Base-by-base conservation (phyloP, 2,113 vertebrate genomes). In the Amblyornis subalaris region DNA sequence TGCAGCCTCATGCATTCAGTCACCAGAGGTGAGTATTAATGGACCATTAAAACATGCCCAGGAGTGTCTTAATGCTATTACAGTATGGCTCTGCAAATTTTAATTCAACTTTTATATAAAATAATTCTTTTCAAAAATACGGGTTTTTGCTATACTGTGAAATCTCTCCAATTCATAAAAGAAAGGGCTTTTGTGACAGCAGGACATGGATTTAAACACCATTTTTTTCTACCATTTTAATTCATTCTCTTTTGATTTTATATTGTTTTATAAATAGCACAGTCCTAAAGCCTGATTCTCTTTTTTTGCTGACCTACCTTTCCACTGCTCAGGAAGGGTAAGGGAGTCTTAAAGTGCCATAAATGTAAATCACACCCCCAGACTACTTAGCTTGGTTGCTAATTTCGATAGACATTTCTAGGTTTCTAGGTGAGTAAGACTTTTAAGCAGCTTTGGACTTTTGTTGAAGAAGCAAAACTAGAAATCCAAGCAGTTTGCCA, bases 41-140 rank as follows among this genome's bases (percentile, higher is more conserved):
- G 84, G 92, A 92, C 91, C 87, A 95, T 94, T 96, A 96, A 97
- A 97, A 97, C 72, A 85, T 67, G 51, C 93, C 93, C 90, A 79
- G 94, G 93, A 97, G 96, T 96, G 84, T 93, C 83, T 97, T 95
- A 95, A 93, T 84, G 65, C 65, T 90, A 25, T 75, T 84, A 78
- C 47, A 85, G 29, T 89, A 90, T 33, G 50, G 54, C 58, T 95
- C 45, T 94, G 82, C 83, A 96, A 74, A 92, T 83, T 96, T 91
- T 88, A 93, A 90, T 96, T 97, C 90, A 90, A 85, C 65, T 85
- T 84, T 95, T 75, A 20, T 78, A 65, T 60, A 57, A 91, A 79
- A 71, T n/a, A 81, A 26, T 83, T 85, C 2, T 73, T 96, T 89
- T 61, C 7, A 81, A 94, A 96, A 91, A 31, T 31, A 26, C 17